These are phyloP conservation scores for Petrolisthes cinctipes DNA, from an alignment of 2,888 invertebrate species.

Conservation along the genomic window DNA sequence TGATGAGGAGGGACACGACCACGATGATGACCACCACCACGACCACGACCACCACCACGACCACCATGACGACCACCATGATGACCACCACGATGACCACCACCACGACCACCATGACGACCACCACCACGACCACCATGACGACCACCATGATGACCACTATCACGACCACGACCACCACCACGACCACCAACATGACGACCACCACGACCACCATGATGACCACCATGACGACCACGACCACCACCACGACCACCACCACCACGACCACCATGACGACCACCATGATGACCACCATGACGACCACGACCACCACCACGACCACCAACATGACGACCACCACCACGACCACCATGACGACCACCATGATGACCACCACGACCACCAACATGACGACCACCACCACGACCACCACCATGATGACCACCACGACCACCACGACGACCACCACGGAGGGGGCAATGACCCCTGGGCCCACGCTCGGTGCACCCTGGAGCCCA, in stretches of 20 bases:
- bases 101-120: background rate
- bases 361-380: background rate
- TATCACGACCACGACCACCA: background rate
- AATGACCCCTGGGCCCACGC: conserved; percentile 30
- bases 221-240: background rate
- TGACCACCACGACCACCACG: conserved; percentile 17
- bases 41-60: background rate
- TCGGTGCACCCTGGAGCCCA: conserved; percentile 30
- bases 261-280: background rate
- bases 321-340: background rate
- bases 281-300: background rate
- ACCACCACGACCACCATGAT: background rate
- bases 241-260: background rate
- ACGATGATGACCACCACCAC: background rate
- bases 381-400: background rate
- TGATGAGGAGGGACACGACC: background rate
- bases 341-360: conserved; percentile 8
- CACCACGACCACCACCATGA: background rate
- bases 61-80: background rate
- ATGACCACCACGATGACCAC: background rate
- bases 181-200: background rate
- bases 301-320: background rate
- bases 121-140: background rate
- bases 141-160: background rate
- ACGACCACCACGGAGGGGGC: background rate